These are phyloP conservation scores for Strigops habroptila DNA, from an alignment of 2,113 vertebrate species.

Conservation along the genomic window DNA sequence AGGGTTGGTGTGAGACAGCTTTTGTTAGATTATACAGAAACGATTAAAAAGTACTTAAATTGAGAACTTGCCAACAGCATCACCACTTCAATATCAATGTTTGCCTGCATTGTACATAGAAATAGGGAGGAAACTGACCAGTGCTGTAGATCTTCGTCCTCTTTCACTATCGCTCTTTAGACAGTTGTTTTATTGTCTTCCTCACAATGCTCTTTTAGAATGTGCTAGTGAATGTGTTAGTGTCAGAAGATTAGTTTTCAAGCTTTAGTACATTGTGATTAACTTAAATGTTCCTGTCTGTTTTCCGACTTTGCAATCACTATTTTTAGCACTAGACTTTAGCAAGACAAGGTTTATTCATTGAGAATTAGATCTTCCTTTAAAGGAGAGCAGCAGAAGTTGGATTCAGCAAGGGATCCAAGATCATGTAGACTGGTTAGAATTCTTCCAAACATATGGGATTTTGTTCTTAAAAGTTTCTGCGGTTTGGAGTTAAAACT, in stretches of 20 bases:
- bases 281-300: neutral
- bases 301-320: neutral
- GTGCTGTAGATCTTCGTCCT: neutral
- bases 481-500: neutral
- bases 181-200: neutral
- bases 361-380: neutral
- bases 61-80: neutral
- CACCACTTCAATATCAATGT: neutral
- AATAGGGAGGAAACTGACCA: neutral
- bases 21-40: neutral
- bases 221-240: too few relatives aligned
- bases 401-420: neutral
- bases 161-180: neutral
- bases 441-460: neutral
- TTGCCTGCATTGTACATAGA: neutral
- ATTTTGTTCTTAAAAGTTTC: neutral
- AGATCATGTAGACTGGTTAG: neutral
- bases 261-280: neutral
- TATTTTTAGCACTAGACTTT: neutral
- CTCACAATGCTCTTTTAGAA: neutral
- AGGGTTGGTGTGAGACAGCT: neutral
- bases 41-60: neutral
- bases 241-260: neutral
- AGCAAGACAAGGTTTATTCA: neutral
- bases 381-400: neutral